A percentile compares a stretch with the other conserved stretches of the same genome.
Evolutionary conservation across 2,888 invertebrate genomes (phyloP).

Genomic region (Scaptomyza flava): DNA sequence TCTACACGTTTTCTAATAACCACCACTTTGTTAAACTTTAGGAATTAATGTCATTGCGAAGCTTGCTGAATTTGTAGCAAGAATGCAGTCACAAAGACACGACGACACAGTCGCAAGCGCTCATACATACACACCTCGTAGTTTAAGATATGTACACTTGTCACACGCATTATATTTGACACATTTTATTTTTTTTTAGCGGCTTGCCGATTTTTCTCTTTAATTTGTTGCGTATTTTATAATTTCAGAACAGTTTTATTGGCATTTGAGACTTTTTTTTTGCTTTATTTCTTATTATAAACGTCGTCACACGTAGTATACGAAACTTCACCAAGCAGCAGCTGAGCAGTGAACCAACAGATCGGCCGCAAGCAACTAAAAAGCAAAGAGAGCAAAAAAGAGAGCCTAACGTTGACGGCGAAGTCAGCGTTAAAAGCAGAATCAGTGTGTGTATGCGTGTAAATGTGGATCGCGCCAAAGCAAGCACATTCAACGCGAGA

Average conservation of each 20-base stretch:
- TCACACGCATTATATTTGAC: slow-evolving; percentile 64
- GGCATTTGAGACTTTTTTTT: slow-evolving; percentile 44
- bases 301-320: slow-evolving; percentile 68
- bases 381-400: slow-evolving; percentile 25
- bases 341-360: slow-evolving; percentile 67
- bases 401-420: not conserved
- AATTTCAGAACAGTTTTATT: slow-evolving; percentile 35
- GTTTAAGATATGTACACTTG: slow-evolving; percentile 55
- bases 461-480: slow-evolving; percentile 54
- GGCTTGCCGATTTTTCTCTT: slow-evolving; percentile 50
- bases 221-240: slow-evolving; percentile 24
- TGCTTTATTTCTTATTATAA: slow-evolving; percentile 37
- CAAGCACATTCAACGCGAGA: slow-evolving; percentile 46
- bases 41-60: not conserved
- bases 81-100: slow-evolving; percentile 77
- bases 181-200: slow-evolving; percentile 29
- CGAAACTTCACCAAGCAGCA: slow-evolving; percentile 67
- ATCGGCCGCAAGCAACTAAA: slow-evolving; percentile 36
- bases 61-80: slow-evolving; percentile 64
- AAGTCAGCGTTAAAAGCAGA: slow-evolving; percentile 10
- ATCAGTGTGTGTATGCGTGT: slow-evolving; percentile 34
- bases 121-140: slow-evolving; percentile 11
- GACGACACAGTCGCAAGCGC: slow-evolving; percentile 26
- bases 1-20: not conserved
- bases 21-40: not conserved